Base-by-base conservation (phyloP, 2,797 vertebrate species). In the Chrysocyon brachyurus region DNA sequence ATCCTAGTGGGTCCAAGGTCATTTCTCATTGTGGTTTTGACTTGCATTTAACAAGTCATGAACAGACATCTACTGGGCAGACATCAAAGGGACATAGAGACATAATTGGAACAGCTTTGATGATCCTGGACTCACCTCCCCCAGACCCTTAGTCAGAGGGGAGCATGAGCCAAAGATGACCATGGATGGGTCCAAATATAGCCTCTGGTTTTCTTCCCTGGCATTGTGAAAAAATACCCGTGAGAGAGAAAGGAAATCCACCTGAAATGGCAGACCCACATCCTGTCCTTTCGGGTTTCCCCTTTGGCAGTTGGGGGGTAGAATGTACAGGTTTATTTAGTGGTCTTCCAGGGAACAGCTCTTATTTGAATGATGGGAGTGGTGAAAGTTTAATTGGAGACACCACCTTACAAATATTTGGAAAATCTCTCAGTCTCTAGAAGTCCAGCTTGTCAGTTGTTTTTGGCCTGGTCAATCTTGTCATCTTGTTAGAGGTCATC, bases 1-100 rank as follows among this genome's bases (percentile, higher is more conserved):
- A 52, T 64, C 22, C 31, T 31, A 40, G 57, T 77, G 46, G 40
- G 64, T 85, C 33, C 68, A 33, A 70, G 31, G 52, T 75, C 31
- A 2, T 46, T 57, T 66, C 61, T 73, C 78, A 40, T 10, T 64
- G 81, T 83, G 92, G 56, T 36, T 96, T 90, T 77, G 49, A 96
- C 79, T 87, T 87, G 46, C 86, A n/a, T 90, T 64, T 97, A 22
- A 24, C 59, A 46, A 46, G 40, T 46, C 72, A 15, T 12, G 24
- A 73, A 83, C 12, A 49, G 56, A 79, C 33, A 77, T 63, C 70
- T 68, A n/a, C 82, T 21, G 61, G 56, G 17, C 21, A 21, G 66
- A 63, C 68, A 63, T 8, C 12, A 6, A 61, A 57, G 52, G 22
- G 46, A 90, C 63, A 70, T 8, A 17, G 24, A 57, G 40, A 56